A percentile compares a stretch with the other conserved stretches of the same genome.
phyloP scores from a whole-genome alignment of 2,113 vertebrate species.

The Takifugu flavidus region DNA sequence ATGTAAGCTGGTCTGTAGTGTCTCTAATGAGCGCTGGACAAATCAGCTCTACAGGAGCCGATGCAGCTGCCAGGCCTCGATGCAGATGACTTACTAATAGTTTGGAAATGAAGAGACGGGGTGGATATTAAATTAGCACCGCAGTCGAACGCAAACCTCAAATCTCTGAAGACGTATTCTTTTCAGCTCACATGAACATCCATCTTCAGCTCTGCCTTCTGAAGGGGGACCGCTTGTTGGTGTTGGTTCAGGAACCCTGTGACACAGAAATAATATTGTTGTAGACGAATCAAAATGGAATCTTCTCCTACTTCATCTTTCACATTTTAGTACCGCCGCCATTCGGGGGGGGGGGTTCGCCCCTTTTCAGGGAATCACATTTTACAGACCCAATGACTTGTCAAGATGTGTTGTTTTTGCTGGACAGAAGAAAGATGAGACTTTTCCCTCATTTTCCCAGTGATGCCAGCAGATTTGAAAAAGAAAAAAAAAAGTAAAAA shows the following conservation, averaged over 20 bases:
- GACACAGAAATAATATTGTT: constrained; percentile 9
- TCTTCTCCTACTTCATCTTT: constrained; percentile 25
- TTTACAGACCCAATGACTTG: constrained; percentile 37
- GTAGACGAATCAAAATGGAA: constrained; percentile 3
- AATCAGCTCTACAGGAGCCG: constrained; percentile 19
- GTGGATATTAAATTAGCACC: constrained; percentile 45
- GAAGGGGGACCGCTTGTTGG: constrained; percentile 10
- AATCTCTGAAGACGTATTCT: constrained; percentile 26
- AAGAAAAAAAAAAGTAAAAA: background rate
- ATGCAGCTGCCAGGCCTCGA: constrained; percentile 35
- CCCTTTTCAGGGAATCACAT: constrained; percentile 26
- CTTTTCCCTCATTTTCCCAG: constrained; percentile 27
- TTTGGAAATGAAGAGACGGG: constrained; percentile 44
- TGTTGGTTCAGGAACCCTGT: constrained; percentile 9
- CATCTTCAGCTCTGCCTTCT: constrained; percentile 12
- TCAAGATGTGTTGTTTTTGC: constrained; percentile 39
- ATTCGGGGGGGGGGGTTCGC: constrained; percentile 4
- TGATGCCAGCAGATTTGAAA: constrained; percentile 27
- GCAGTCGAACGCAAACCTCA: constrained; percentile 32
- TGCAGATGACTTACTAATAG: constrained; percentile 49
- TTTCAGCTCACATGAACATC: constrained; percentile 10
- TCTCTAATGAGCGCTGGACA: constrained; percentile 29
- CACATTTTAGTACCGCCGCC: background rate
- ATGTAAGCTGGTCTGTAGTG: constrained; percentile 5
- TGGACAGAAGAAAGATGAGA: constrained; percentile 35